phyloP scores from a whole-genome alignment of 2,888 invertebrate genomes.

The Eilema depressum region DNA sequence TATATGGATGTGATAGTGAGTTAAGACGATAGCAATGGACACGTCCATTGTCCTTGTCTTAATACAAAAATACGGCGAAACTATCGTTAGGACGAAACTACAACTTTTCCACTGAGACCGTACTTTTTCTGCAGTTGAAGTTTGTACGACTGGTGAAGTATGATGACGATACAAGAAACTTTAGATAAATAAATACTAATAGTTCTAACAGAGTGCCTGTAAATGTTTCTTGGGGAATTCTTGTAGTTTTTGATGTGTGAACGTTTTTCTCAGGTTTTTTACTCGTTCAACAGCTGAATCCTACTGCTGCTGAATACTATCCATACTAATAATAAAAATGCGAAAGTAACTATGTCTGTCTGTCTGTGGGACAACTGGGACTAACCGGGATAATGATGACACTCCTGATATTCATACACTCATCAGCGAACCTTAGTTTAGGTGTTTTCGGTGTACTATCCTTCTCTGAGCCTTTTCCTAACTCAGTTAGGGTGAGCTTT shows the following conservation, averaged over 20 bases:
- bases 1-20: slow-evolving; percentile 45
- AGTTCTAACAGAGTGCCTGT: background rate
- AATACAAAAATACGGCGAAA: slow-evolving; percentile 65
- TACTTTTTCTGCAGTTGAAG: slow-evolving; percentile 35
- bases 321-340: no score
- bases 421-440: no score
- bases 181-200: slow-evolving; percentile 4
- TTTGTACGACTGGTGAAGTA: slow-evolving; percentile 25
- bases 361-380: no score
- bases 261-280: background rate
- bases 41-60: slow-evolving; percentile 26
- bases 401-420: no score
- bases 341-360: no score
- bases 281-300: background rate
- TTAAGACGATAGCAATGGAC: slow-evolving; percentile 52
- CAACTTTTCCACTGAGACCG: slow-evolving; percentile 32
- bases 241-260: background rate
- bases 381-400: no score
- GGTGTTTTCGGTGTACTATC: no score
- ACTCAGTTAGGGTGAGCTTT: no score
- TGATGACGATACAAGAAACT: slow-evolving; percentile 14
- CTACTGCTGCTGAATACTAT: no score
- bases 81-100: slow-evolving; percentile 59
- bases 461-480: no score
- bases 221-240: background rate